Evolutionary conservation across 2,113 vertebrate genomes (phyloP), one percentile per base, ranked within the genome.

Genomic region (Chroicocephalus ridibundus): DNA sequence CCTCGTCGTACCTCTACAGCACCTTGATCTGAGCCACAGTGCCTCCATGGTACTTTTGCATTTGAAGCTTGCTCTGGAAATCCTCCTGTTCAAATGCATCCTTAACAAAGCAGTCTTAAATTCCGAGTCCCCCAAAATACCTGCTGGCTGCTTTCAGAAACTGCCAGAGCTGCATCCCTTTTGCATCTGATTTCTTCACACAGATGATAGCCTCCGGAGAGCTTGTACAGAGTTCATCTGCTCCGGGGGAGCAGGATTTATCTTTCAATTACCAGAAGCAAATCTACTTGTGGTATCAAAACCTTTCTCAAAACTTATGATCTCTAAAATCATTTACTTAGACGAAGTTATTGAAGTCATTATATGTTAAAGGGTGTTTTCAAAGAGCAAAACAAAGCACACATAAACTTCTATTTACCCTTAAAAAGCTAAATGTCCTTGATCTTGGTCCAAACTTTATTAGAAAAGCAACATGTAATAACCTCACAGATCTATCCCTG

Each of bases 381-480:
- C 85, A 97, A 96, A 86, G 70, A 90, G 5, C 89, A 98, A 61
- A 82, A 24, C 20, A 40, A 78, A 6, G 8, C 54, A 5, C 90
- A 96, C 10, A 87, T 97, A 62, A 24, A 6, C 69, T 98, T 86
- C 88, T 99, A 2, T 94, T 93, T 49, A 36, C 51, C 10, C 95
- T 98, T 17, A 86, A 85, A 91, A 97, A 98, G 86, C 32, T 98
- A 36, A 92, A 96, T 29, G 36, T 86, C 8, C 55, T 99, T 68
- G 93, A 98, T 24, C 31, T 98, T 29, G 90, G 93, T 13, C 96
- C 96, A 27, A 98, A 98, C 22, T 98, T 98, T 47, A 98, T 98
- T 61, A 98, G 97, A 64, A 74, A 91, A 3, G 80, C 70, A 46
- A 96, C 25, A 79, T 97, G 17, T 51, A 42, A 75, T 25, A 78